Percentiles rank a stretch among this genome's conserved stretches.
Evolutionary conservation across 2,888 invertebrate species (phyloP).

Genomic region (Merodon equestris): DNA sequence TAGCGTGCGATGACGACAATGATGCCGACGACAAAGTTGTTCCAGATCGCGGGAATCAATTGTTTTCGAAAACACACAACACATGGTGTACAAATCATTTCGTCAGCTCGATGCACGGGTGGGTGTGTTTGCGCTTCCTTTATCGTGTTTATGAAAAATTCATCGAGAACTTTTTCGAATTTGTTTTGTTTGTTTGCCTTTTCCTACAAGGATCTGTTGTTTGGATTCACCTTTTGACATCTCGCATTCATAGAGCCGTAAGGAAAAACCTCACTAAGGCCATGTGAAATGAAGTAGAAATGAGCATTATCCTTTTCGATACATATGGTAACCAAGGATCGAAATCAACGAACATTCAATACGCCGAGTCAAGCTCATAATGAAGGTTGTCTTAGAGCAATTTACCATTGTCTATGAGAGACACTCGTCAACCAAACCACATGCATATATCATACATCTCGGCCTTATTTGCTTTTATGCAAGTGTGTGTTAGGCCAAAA

Average conservation of each 20-base stretch:
- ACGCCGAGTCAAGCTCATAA: neutral
- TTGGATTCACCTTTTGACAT: neutral
- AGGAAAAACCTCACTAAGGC: neutral
- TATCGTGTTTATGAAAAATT: slow-evolving; percentile 36
- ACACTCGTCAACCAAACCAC: neutral
- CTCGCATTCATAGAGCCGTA: neutral
- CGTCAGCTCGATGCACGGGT: neutral
- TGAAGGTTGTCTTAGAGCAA: neutral
- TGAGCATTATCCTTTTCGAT: slow-evolving; percentile 11
- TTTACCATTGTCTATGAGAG: neutral
- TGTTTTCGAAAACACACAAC: slow-evolving; percentile 11
- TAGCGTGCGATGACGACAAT: no score
- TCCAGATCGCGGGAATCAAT: slow-evolving; percentile 28
- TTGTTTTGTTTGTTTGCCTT: neutral
- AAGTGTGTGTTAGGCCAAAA: no score
- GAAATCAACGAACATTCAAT: neutral
- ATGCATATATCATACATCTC: neutral
- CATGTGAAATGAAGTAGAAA: slow-evolving; percentile 6
- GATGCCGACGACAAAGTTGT: slow-evolving; percentile 9
- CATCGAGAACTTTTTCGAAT: slow-evolving; percentile 7
- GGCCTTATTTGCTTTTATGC: neutral
- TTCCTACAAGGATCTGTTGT: neutral
- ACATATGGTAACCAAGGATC: slow-evolving; percentile 3
- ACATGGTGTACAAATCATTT: slow-evolving; percentile 1
- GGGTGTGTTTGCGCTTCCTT: slow-evolving; percentile 3